Evolutionary conservation across 1,140 invertebrate genomes (phyloP), one percentile per base, ranked within the genome.

Genomic region (Aphelinus atriplicis): DNA sequence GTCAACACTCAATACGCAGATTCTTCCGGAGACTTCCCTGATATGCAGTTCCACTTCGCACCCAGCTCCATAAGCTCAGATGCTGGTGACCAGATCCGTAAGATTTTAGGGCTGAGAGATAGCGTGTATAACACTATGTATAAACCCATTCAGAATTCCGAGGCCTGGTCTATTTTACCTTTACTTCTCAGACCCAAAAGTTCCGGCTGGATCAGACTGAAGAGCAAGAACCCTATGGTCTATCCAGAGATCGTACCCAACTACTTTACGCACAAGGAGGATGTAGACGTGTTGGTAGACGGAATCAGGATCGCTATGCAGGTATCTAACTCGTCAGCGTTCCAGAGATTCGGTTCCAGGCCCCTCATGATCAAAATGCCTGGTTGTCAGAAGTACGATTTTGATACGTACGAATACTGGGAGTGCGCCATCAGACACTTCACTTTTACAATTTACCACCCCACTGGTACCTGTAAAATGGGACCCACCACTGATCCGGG

Each of bases 221-320:
- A 91, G 73, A 95, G 91, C 51, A 89, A 87, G 47, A 93, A 98
- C 86, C 97, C 97, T 0, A 90, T 92, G 7, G 90, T 94, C 1
- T 91, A 94, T 79, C 97, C 97, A 0, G 90, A 94, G 3, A 94
- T 99, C n/a, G 94, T 95, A 84, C 96, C 97, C 0, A 97, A 97
- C 80, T 97, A 97, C 80, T 95, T 97, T 81, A 92, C 93, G 0
- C 91, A 95, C 77, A 91, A 91, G 74, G 91, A 94, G 79, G 95
- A 96, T 77, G 90, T 96, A 9, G 86, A 92, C 77, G 90, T 93
- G 0, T 81, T 96, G 3, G 92, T 93, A 0, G 94, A 96, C 81
- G 95, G 94, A 1, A 95, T 96, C 10, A 92, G 94, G 78, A 92
- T 96, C 61, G 95, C 93, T 0, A 89, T 96, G 80, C 92, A 92